phyloP scores from a whole-genome alignment of 35 echinoderm and acorn worm species.

The Diadema setosum region DNA sequence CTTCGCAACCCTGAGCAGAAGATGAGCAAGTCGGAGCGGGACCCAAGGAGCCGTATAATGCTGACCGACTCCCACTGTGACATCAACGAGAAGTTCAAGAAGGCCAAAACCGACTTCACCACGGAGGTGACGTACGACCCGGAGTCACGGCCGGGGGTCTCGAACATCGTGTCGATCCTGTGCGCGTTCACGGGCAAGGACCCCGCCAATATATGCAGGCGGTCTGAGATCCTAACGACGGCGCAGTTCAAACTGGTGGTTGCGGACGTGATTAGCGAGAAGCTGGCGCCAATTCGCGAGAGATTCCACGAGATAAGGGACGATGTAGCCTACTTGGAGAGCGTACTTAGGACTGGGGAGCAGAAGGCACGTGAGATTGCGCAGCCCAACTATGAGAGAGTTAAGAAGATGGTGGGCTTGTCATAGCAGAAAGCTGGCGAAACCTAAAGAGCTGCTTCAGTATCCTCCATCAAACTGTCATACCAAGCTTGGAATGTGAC shows the following conservation, averaged over 20 bases:
- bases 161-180: constrained; percentile 82
- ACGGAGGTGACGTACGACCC: constrained; percentile 94
- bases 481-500: too few species aligned
- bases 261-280: constrained; percentile 73
- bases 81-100: constrained; percentile 78
- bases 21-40: constrained; percentile 95
- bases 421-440: too few species aligned
- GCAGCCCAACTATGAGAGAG: constrained; percentile 61
- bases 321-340: constrained; percentile 57
- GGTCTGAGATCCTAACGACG: constrained; percentile 44
- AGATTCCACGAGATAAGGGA: constrained; percentile 32
- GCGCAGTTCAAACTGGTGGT: constrained; percentile 85
- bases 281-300: constrained; percentile 75
- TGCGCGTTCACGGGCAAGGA: constrained; percentile 45
- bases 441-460: too few species aligned
- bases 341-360: constrained; percentile 55
- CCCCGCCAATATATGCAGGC: constrained; percentile 55
- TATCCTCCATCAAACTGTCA: too few species aligned
- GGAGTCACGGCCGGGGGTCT: constrained; percentile 72
- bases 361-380: constrained; percentile 68
- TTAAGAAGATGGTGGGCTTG: constrained; percentile 85
- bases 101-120: constrained; percentile 90
- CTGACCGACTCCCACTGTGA: constrained; percentile 69
- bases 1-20: constrained; percentile 80
- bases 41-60: constrained; percentile 73